phyloP scores from a whole-genome alignment of 2,113 vertebrate genomes.

The Epinephelus moara region DNA sequence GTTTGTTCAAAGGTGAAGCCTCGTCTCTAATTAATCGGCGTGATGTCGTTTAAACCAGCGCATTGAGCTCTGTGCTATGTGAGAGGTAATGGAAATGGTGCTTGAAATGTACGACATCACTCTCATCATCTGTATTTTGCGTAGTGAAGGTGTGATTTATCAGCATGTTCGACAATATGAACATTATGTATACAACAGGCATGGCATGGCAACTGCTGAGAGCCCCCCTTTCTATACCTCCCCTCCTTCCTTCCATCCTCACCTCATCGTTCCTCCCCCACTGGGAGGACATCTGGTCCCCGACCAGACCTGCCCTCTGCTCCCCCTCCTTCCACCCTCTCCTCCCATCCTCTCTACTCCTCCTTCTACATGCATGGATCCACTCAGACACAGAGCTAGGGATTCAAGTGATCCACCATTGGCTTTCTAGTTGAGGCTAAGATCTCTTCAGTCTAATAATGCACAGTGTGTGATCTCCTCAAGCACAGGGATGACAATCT shows the following conservation, averaged over 20 bases:
- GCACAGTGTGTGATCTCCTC: conserved; percentile 8
- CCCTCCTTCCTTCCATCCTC: conserved; percentile 70
- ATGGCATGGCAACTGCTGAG: conserved; percentile 74
- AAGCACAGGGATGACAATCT: conserved; percentile 35
- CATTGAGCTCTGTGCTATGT: conserved; percentile 13
- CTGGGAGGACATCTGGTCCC: conserved; percentile 86
- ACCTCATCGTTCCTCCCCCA: conserved; percentile 78
- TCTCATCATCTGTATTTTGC: conserved; percentile 4
- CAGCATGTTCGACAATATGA: conserved; percentile 59
- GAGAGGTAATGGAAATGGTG: neutral
- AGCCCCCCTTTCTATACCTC: conserved; percentile 56
- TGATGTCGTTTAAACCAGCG: conserved; percentile 18
- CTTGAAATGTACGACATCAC: conserved; percentile 5
- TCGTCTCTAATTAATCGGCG: conserved; percentile 29
- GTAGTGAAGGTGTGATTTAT: conserved; percentile 41
- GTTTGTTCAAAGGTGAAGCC: conserved; percentile 32
- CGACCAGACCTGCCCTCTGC: conserved; percentile 77
- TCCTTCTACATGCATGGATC: conserved; percentile 61
- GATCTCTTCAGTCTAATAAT: conserved; percentile 52
- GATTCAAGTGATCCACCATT: conserved; percentile 58
- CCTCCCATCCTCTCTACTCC: conserved; percentile 56
- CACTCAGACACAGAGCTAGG: conserved; percentile 56
- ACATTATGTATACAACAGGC: conserved; percentile 69
- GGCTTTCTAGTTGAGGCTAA: conserved; percentile 40
- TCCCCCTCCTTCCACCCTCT: conserved; percentile 43